These are phyloP conservation scores for Matsumyia berberina DNA, from an alignment of 2,888 invertebrate genomes.

Conservation along the genomic window DNA sequence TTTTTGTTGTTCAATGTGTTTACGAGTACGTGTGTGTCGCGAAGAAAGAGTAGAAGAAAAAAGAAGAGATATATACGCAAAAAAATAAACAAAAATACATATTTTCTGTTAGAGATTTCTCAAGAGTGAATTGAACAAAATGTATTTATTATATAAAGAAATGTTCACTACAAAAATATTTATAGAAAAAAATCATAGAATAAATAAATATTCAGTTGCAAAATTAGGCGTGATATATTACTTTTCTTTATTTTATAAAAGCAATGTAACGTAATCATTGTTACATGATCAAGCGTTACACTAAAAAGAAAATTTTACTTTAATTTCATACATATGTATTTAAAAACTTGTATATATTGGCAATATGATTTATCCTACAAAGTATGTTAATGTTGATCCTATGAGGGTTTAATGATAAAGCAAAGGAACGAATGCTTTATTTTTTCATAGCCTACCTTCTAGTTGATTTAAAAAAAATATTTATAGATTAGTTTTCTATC, in stretches of 20 bases:
- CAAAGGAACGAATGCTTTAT: background rate
- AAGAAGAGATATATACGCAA: conserved; percentile 78
- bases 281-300: conserved; percentile 18
- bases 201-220: no score
- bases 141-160: conserved; percentile 28
- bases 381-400: background rate
- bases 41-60: conserved; percentile 76
- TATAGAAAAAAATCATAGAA: conserved; percentile 8
- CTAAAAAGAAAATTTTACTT: conserved; percentile 10
- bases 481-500: background rate
- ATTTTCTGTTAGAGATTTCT: conserved; percentile 32
- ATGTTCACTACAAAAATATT: conserved; percentile 6
- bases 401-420: background rate
- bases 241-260: no score
- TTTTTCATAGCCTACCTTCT: conserved; percentile 44
- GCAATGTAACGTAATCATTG: conserved; percentile 23
- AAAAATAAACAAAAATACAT: conserved; percentile 22
- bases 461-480: background rate
- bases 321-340: no score
- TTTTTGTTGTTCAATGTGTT: conserved; percentile 71
- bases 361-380: conserved; percentile 16
- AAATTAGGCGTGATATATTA: conserved; percentile 20
- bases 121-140: conserved; percentile 53
- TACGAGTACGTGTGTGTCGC: conserved; percentile 68
- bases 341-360: background rate